phyloP scores from a whole-genome alignment of 1,140 invertebrate species.

The Vanessa atalanta region DNA sequence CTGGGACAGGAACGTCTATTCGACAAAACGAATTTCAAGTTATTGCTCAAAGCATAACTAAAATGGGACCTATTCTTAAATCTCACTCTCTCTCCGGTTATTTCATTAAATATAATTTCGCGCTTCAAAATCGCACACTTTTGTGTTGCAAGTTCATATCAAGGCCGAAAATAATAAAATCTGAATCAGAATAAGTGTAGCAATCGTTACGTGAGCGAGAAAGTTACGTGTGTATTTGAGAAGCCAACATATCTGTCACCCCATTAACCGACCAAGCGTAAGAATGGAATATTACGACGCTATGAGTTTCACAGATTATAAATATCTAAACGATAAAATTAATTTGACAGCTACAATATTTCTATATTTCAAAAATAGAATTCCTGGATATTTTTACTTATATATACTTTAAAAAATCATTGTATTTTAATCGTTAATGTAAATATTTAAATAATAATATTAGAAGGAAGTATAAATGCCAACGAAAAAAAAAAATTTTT shows the following conservation, averaged over 20 bases:
- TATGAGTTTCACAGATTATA: not conserved
- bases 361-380: too few relatives aligned
- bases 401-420: too few relatives aligned
- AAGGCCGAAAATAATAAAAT: constrained; percentile 54
- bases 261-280: constrained; percentile 45
- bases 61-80: constrained; percentile 50
- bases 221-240: constrained; percentile 59
- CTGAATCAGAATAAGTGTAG: constrained; percentile 54
- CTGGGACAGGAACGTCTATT: constrained; percentile 45
- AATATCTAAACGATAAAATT: too few relatives aligned
- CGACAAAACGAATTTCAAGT: constrained; percentile 48
- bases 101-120: constrained; percentile 60
- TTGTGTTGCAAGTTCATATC: constrained; percentile 54
- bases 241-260: constrained; percentile 42
- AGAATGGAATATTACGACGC: not conserved
- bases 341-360: too few relatives aligned
- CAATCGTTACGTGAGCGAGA: constrained; percentile 61
- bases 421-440: too few relatives aligned
- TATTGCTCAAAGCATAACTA: constrained; percentile 50
- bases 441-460: too few relatives aligned
- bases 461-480: too few relatives aligned
- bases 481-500: too few relatives aligned
- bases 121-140: constrained; percentile 49
- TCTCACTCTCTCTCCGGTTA: constrained; percentile 34
- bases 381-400: too few relatives aligned